Conservation (phyloP, 1,140 invertebrate species). For the Holotrichia oblita region DNA sequence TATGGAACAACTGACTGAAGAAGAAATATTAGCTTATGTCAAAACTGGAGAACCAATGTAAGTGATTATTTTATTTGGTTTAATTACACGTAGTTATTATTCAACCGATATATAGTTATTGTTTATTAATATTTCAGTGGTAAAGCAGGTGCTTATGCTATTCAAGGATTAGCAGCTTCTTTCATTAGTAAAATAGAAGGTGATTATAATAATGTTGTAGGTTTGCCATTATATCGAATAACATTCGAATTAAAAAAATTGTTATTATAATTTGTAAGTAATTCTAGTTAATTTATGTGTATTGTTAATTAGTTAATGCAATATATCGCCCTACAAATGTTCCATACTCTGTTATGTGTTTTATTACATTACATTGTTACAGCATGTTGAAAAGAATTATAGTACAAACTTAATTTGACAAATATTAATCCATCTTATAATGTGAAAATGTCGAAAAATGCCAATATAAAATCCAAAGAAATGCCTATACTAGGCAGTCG, state of each 20-base stretch:
- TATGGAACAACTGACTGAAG: conserved; percentile 77
- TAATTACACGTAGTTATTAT: conserved; percentile 34
- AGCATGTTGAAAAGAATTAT: no score
- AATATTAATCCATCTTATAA: no score
- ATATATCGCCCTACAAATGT: no score
- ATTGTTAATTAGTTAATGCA: no score
- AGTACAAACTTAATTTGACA: no score
- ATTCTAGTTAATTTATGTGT: not conserved
- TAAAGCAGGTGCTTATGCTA: conserved; percentile 82
- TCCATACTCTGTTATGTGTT: no score
- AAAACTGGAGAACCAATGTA: conserved; percentile 89
- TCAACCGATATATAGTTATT: conserved; percentile 41
- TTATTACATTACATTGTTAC: no score
- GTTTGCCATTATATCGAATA: conserved; percentile 86
- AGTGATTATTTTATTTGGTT: conserved; percentile 58
- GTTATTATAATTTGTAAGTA: conserved; percentile 20
- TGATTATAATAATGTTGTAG: conserved; percentile 94
- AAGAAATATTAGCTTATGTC: conserved; percentile 85
- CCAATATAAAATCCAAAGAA: no score
- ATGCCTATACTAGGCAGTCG: no score
- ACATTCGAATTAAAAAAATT: conserved; percentile 69
- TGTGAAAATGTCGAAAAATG: no score
- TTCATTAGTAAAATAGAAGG: conserved; percentile 89
- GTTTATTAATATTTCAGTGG: conserved; percentile 51
- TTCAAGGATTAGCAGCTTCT: conserved; percentile 88